Conservation (phyloP, 2,797 vertebrate species). For the Diplodus puntazzo region DNA sequence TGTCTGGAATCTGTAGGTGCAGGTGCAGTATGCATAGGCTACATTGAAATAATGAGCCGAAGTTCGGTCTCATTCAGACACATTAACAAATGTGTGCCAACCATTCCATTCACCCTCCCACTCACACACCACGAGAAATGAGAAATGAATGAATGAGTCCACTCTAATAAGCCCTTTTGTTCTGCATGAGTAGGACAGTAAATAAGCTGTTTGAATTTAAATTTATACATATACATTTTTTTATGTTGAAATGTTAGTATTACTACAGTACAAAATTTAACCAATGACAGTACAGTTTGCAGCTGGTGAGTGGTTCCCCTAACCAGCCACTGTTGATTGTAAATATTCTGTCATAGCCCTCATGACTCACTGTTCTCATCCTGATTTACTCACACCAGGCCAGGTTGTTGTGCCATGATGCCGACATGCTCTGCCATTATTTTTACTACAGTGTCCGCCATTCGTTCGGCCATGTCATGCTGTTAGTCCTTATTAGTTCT, state of each 20-base stretch:
- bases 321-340: slow-evolving; percentile 7
- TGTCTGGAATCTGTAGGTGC: slow-evolving; percentile 8
- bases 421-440: slow-evolving; percentile 30
- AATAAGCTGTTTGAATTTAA: not conserved
- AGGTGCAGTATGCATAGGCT: slow-evolving; percentile 17
- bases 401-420: slow-evolving; percentile 7
- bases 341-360: slow-evolving; percentile 20
- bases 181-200: not conserved
- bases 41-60: slow-evolving; percentile 22
- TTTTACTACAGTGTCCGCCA: slow-evolving; percentile 26
- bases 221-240: not conserved
- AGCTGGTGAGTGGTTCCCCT: slow-evolving; percentile 18
- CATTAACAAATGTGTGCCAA: slow-evolving; percentile 22
- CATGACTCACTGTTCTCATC: slow-evolving; percentile 23
- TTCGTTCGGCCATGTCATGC: slow-evolving; percentile 24
- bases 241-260: not conserved
- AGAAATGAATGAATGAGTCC: slow-evolving; percentile 26
- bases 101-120: not conserved
- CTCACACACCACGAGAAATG: slow-evolving; percentile 18
- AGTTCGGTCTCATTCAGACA: slow-evolving; percentile 23
- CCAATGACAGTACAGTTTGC: not conserved
- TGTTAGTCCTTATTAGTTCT: slow-evolving; percentile 48
- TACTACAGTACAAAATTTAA: slow-evolving; percentile 3
- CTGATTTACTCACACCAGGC: slow-evolving; percentile 26
- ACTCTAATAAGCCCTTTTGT: slow-evolving; percentile 27